These are phyloP conservation scores for Microtus pennsylvanicus DNA, from an alignment of 2,113 vertebrate species.

Conservation along the genomic window DNA sequence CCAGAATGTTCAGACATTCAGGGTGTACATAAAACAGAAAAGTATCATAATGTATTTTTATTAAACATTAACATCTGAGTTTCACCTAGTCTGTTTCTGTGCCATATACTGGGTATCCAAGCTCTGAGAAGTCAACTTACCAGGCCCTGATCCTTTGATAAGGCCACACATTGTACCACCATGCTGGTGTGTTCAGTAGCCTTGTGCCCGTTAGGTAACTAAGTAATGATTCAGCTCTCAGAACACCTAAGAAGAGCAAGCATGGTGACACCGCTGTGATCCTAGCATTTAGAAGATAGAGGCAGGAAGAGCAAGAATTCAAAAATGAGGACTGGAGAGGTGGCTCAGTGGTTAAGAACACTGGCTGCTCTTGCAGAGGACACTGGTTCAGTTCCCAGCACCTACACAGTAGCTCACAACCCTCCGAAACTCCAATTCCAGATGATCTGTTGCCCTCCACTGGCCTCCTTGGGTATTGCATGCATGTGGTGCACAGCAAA, in stretches of 20 bases:
- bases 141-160: neutral
- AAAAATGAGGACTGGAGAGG: neutral
- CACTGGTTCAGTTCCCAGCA: neutral
- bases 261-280: neutral
- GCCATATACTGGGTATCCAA: constrained; percentile 71
- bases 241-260: neutral
- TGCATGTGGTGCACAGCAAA: neutral
- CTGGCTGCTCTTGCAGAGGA: neutral
- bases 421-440: neutral
- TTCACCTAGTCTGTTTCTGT: constrained; percentile 81
- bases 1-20: constrained; percentile 73
- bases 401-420: neutral
- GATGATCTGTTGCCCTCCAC: neutral
- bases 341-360: neutral
- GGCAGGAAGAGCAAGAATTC: neutral
- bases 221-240: constrained; percentile 21
- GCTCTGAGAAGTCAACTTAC: constrained; percentile 74
- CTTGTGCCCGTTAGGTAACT: constrained; percentile 57
- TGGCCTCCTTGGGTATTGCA: neutral
- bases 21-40: constrained; percentile 82
- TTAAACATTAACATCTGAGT: constrained; percentile 81
- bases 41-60: constrained; percentile 83
- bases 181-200: constrained; percentile 50
- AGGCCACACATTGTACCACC: constrained; percentile 59
- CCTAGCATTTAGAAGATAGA: neutral